A percentile compares a stretch with the other conserved stretches of the same genome.
Evolutionary conservation across 2,797 vertebrate genomes (phyloP).

Genomic region (Semotilus atromaculatus): DNA sequence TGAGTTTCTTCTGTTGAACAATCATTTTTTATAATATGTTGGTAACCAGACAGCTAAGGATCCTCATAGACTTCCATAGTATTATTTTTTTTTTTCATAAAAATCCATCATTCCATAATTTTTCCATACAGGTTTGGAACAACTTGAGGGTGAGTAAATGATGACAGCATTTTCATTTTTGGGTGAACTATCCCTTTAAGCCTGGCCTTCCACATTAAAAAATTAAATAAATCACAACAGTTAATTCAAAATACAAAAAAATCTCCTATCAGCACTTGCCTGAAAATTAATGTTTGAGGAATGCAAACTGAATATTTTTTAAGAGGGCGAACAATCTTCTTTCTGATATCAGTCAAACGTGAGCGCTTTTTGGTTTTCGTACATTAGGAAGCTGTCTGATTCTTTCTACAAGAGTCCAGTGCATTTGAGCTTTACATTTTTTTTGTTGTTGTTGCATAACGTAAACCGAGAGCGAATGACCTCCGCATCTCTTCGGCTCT

Average conservation of each 20-base stretch:
- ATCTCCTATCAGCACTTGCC: neutral
- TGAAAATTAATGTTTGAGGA: constrained; percentile 3
- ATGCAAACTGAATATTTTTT: neutral
- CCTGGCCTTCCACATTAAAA: neutral
- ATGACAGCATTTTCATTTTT: neutral
- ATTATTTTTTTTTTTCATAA: neutral
- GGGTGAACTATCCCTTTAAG: neutral
- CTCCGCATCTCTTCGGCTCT: neutral
- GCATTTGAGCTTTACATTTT: neutral
- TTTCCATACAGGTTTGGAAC: neutral
- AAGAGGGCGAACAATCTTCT: neutral
- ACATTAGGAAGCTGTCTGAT: constrained; percentile 31
- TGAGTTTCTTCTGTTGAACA: neutral
- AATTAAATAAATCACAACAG: neutral
- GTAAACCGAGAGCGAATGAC: neutral
- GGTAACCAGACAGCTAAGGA: neutral
- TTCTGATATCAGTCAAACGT: neutral
- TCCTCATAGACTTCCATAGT: neutral
- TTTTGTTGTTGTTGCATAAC: constrained; percentile 18
- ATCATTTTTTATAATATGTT: too few species aligned
- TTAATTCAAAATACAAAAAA: neutral
- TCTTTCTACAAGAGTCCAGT: constrained; percentile 16
- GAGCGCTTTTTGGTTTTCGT: constrained; percentile 25
- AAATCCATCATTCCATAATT: too few species aligned
- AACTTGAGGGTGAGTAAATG: neutral